Base-by-base conservation (phyloP, 1,140 invertebrate genomes). In the Lepidurus couesii region DNA sequence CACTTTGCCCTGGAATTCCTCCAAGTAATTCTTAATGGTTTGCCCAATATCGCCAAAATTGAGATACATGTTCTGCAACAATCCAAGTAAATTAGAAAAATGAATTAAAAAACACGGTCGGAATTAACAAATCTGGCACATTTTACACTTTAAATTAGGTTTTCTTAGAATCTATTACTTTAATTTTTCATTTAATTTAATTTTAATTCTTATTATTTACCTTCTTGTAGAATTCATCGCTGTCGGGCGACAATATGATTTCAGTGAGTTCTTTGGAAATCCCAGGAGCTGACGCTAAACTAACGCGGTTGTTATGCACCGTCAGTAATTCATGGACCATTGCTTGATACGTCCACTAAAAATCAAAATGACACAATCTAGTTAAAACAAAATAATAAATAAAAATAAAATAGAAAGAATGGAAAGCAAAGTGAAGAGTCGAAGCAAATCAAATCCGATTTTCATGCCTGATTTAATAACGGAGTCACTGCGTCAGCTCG, bases 11-110 rank as follows among this genome's bases (percentile, higher is more conserved):
- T 99, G 97, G 86, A 98, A 99, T 81, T 98, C 95, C 77, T 99
- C 97, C 93, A 99, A 98, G 42, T 99, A 86, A 73, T 92, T 89
- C 86, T 99, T 98, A 79, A 99, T 98, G 45, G 95, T 98, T 82
- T 95, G 93, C 1, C 96, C 97, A 84, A 99, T 98, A 87, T 99
- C 97, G 44, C 98, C 98, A 88, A 98, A 99, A 86, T 99, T 99
- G 34, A 92, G 87, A 84, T 97, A 98, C 85, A 98, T 89, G 86
- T 98, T 99, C 91, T 95, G 85, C 21, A 73, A 47, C 9, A 9
- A 73, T 44, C 42, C 7, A 45, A 74, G 24, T 76, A 42, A 26
- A 16, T n/a, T 7, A 1, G 7, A 78, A 44, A 1, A 21, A 8
- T 53, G 44, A 24, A 45, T 21, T 0, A 13, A 26, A 77, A 34